Evolutionary conservation across 2,797 vertebrate species (phyloP).

Genomic region (Danionella dracula): DNA sequence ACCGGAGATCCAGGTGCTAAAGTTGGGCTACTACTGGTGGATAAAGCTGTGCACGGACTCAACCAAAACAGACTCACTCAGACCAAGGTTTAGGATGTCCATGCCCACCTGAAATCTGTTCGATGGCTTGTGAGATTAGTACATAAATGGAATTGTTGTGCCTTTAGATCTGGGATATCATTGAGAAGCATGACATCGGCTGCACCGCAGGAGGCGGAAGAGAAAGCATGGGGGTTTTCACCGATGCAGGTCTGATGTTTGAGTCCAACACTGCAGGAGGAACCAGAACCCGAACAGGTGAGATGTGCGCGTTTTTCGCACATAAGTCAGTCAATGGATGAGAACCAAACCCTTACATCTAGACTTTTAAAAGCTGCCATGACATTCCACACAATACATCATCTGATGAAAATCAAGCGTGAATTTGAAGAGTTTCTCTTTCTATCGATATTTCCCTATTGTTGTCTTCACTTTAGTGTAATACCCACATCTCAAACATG

Average conservation of each 20-base stretch:
- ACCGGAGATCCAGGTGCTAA: constrained; percentile 61
- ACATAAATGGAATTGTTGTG: not conserved
- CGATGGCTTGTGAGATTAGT: not conserved
- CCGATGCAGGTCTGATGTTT: constrained; percentile 68
- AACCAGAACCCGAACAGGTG: constrained; percentile 48
- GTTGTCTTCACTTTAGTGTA: too few species aligned
- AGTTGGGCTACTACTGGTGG: constrained; percentile 72
- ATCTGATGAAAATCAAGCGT: too few species aligned
- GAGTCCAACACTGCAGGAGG: constrained; percentile 43
- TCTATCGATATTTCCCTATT: too few species aligned
- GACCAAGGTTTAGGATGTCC: constrained; percentile 51
- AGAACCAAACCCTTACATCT: too few species aligned
- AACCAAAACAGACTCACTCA: constrained; percentile 71
- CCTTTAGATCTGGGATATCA: constrained; percentile 67
- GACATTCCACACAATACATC: too few species aligned
- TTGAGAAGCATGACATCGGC: constrained; percentile 72
- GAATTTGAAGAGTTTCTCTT: too few species aligned
- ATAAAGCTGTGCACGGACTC: constrained; percentile 70
- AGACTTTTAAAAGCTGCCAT: too few species aligned
- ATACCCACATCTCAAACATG: too few species aligned
- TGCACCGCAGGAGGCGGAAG: constrained; percentile 69
- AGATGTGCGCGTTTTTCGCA: too few species aligned
- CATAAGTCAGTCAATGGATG: too few species aligned
- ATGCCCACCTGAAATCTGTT: not conserved
- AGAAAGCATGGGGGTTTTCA: constrained; percentile 68